Conservation (phyloP, 2,888 invertebrate genomes). For the Tricholauxania praeusta region DNA sequence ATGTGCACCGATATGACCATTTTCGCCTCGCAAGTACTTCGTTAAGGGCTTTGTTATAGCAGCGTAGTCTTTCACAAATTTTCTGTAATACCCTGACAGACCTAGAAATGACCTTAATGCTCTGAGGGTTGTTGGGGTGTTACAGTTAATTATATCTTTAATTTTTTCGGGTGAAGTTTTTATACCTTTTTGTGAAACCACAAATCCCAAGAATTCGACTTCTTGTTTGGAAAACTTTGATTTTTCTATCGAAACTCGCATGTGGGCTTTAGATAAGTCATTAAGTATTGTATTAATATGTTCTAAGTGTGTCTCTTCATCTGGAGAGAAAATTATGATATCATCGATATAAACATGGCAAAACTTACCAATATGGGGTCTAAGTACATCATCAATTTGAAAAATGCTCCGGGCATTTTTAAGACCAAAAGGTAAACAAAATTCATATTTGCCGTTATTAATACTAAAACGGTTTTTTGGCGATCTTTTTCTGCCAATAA, state of each 20-base stretch:
- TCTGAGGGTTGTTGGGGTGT: constrained; percentile 31
- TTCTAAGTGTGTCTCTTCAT: constrained; percentile 14
- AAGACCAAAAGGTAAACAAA: constrained; percentile 29
- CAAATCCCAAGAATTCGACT: constrained; percentile 40
- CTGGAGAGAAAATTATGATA: constrained; percentile 36
- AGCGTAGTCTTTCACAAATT: constrained; percentile 41
- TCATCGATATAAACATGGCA: constrained; percentile 38
- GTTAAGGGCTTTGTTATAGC: constrained; percentile 41
- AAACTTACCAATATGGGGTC: constrained; percentile 35
- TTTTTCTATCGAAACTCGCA: constrained; percentile 32
- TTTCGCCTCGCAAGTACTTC: constrained; percentile 39
- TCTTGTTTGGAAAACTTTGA: constrained; percentile 31
- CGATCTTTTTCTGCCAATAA: constrained; percentile 32
- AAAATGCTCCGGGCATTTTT: constrained; percentile 38
- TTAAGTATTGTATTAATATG: constrained; percentile 2
- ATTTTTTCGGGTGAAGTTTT: constrained; percentile 39
- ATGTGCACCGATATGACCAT: constrained; percentile 30
- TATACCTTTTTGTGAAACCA: constrained; percentile 37
- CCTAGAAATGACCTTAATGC: constrained; percentile 34
- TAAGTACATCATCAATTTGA: constrained; percentile 39
- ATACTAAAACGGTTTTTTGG: constrained; percentile 32
- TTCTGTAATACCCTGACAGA: constrained; percentile 39
- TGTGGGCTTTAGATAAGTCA: constrained; percentile 11
- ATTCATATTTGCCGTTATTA: constrained; percentile 40
- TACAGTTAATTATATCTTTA: constrained; percentile 36